A percentile compares a stretch with the other conserved stretches of the same genome.
These are phyloP conservation scores for Botia kubotai DNA, from an alignment of 2,797 vertebrate genomes.

Conservation along the genomic window DNA sequence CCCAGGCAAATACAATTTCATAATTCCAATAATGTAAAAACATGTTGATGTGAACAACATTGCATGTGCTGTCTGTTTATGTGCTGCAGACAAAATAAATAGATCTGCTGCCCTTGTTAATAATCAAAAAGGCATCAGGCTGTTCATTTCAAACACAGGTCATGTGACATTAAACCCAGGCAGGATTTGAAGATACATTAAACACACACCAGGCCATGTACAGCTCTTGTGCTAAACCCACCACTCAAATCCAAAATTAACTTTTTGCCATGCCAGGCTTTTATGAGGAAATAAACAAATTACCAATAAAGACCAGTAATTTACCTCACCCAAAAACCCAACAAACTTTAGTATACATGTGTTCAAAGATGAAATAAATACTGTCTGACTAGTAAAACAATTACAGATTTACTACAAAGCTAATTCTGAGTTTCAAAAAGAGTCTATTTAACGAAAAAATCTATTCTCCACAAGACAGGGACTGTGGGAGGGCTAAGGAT, in stretches of 20 bases:
- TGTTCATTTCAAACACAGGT: slow-evolving; percentile 41
- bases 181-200: slow-evolving; percentile 9
- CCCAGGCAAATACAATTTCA: neutral
- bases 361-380: too few relatives aligned
- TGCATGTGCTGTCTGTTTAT: slow-evolving; percentile 16
- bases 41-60: neutral
- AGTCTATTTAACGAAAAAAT: neutral
- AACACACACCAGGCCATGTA: neutral
- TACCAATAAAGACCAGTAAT: too few relatives aligned
- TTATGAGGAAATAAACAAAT: too few relatives aligned
- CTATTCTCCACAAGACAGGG: neutral
- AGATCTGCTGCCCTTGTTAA: neutral
- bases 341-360: too few relatives aligned
- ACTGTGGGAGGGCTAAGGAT: slow-evolving; percentile 38
- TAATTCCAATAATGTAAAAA: neutral
- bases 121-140: neutral
- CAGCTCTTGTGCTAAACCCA: too few relatives aligned
- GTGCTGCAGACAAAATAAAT: slow-evolving; percentile 20
- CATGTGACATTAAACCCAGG: slow-evolving; percentile 22
- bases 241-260: too few relatives aligned
- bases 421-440: neutral
- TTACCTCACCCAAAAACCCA: too few relatives aligned
- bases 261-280: too few relatives aligned
- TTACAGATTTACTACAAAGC: too few relatives aligned
- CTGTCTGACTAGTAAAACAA: too few relatives aligned